Evolutionary conservation across 2,113 vertebrate genomes (phyloP).

Genomic region (Anolis sagrei): DNA sequence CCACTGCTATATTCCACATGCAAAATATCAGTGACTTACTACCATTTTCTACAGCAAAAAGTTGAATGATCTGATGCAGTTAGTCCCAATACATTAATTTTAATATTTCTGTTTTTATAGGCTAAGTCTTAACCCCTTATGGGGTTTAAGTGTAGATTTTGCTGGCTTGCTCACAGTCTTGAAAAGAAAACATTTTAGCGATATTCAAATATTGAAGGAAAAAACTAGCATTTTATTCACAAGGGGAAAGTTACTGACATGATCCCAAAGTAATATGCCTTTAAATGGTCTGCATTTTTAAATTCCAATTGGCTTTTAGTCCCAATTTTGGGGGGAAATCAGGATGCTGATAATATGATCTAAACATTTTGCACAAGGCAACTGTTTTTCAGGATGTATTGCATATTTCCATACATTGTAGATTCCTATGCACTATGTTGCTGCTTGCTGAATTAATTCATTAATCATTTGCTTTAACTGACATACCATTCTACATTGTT

Average conservation of each 20-base stretch:
- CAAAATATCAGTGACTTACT: neutral
- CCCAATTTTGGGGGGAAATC: too few species aligned
- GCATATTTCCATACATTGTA: neutral
- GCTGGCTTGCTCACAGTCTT: neutral
- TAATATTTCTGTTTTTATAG: too few species aligned
- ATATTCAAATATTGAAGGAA: neutral
- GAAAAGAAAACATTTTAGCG: neutral
- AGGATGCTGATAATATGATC: too few species aligned
- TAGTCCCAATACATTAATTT: neutral
- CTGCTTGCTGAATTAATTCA: neutral
- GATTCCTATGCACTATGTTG: neutral
- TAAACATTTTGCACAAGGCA: neutral
- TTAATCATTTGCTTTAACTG: neutral
- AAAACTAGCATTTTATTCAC: too few species aligned
- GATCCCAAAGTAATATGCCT: neutral
- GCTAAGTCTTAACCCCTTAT: too few species aligned
- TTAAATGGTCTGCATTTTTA: neutral
- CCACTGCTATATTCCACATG: neutral
- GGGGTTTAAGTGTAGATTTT: neutral
- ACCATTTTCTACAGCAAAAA: neutral
- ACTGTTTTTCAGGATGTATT: neutral
- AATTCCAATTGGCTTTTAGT: neutral
- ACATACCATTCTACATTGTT: neutral
- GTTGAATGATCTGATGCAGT: neutral
- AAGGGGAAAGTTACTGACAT: neutral